Percentiles rank a stretch among this genome's conserved stretches.
Evolutionary conservation across 2,797 vertebrate species (phyloP).

Genomic region (Sebastes wilsoni): DNA sequence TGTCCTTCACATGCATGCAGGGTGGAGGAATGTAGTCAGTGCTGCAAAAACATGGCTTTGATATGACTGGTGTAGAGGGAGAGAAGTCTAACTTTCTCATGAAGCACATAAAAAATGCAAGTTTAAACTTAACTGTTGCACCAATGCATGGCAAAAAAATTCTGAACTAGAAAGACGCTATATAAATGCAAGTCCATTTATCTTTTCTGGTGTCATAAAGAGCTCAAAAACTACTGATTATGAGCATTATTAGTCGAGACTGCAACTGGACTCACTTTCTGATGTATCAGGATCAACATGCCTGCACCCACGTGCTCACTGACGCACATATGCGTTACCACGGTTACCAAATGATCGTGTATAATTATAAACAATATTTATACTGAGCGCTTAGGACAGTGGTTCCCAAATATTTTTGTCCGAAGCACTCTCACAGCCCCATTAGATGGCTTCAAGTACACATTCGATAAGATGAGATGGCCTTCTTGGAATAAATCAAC

Average conservation of each 20-base stretch:
- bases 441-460: background rate
- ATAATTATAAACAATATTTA: background rate
- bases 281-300: background rate
- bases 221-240: background rate
- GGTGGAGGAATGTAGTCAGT: background rate
- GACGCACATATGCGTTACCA: too few relatives aligned
- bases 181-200: background rate
- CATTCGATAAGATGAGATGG: background rate
- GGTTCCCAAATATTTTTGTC: background rate
- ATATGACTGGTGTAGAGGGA: background rate
- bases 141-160: background rate
- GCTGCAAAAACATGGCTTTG: conserved; percentile 2
- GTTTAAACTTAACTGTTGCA: background rate
- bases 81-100: background rate
- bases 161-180: background rate
- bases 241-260: too few relatives aligned
- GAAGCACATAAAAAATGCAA: background rate
- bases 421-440: background rate
- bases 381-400: background rate
- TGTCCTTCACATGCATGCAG: background rate
- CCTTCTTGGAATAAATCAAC: background rate
- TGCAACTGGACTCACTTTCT: background rate
- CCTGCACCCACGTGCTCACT: too few relatives aligned
- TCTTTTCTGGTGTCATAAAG: background rate
- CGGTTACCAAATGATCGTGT: too few relatives aligned